Percentiles rank a stretch among this genome's conserved stretches.
These are phyloP conservation scores for Beaufortia kweichowensis DNA, from an alignment of 2,113 vertebrate species.

Conservation along the genomic window DNA sequence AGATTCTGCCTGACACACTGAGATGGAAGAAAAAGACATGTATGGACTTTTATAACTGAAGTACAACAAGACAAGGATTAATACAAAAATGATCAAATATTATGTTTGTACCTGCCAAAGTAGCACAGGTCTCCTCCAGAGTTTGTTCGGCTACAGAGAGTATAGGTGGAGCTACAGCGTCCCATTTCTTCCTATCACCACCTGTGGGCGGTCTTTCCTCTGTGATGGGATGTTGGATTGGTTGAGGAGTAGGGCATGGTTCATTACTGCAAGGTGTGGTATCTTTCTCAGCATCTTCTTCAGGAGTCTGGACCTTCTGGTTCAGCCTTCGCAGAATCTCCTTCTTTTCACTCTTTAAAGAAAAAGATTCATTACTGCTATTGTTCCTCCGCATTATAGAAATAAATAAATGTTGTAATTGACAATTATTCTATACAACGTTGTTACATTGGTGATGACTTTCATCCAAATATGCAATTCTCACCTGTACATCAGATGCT, in stretches of 20 bases:
- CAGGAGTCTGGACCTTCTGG: constrained; percentile 79
- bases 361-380: background rate
- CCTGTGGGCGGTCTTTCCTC: constrained; percentile 58
- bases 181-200: constrained; percentile 85
- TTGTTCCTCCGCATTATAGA: background rate
- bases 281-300: constrained; percentile 59
- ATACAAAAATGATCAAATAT: too few relatives aligned
- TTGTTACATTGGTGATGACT: background rate
- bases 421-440: background rate
- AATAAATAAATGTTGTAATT: background rate
- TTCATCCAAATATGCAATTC: background rate
- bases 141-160: constrained; percentile 78
- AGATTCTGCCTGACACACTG: constrained; percentile 52
- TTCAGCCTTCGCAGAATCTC: constrained; percentile 91
- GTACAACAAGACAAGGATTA: background rate
- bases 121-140: constrained; percentile 74
- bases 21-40: background rate
- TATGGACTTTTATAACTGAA: background rate
- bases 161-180: constrained; percentile 75
- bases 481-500: constrained; percentile 61
- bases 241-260: constrained; percentile 50
- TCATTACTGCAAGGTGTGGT: constrained; percentile 21
- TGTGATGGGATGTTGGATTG: constrained; percentile 40
- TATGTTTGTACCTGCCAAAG: constrained; percentile 52
- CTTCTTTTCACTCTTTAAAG: constrained; percentile 82